phyloP scores from a whole-genome alignment of 2,113 vertebrate genomes.

The Cettia cetti region DNA sequence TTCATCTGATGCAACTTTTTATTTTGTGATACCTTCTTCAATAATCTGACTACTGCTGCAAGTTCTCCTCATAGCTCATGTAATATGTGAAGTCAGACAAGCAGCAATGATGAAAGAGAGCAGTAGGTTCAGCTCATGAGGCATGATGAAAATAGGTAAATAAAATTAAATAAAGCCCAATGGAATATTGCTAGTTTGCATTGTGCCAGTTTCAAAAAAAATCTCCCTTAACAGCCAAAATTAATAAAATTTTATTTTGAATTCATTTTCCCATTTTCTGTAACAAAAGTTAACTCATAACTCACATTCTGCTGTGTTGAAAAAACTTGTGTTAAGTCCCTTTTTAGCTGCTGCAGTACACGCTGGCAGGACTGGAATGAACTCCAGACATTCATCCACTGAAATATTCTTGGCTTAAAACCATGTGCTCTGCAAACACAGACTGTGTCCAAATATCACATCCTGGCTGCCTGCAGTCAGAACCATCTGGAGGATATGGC shows the following conservation, averaged over 20 bases:
- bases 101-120: not conserved
- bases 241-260: not conserved
- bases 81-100: not conserved
- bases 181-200: not conserved
- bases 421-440: not conserved
- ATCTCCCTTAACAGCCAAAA: not conserved
- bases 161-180: not conserved
- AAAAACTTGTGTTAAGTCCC: not conserved
- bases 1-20: not conserved
- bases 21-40: not conserved
- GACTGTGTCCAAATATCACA: not conserved
- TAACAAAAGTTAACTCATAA: not conserved
- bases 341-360: not conserved
- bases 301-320: not conserved
- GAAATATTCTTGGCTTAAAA: not conserved
- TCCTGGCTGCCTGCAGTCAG: not conserved
- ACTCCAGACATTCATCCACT: not conserved
- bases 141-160: not conserved
- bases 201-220: not conserved
- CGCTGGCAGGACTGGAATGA: not conserved
- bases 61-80: not conserved
- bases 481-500: not conserved
- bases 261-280: not conserved
- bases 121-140: not conserved
- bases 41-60: not conserved